These are phyloP conservation scores for Eristalinus sepulchralis DNA, from an alignment of 2,888 invertebrate genomes.

Conservation along the genomic window DNA sequence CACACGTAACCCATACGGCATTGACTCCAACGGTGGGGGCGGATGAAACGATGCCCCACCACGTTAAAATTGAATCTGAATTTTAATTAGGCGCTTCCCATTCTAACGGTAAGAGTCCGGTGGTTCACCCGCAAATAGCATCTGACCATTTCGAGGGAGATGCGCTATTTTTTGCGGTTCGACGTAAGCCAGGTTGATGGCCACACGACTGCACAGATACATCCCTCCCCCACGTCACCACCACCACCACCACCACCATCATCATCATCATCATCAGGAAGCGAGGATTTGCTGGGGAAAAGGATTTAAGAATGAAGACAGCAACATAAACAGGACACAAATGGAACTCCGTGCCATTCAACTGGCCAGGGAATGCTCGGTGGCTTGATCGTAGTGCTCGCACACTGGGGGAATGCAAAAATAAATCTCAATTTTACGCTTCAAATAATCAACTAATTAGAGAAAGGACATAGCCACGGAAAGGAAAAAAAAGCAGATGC, in stretches of 20 bases:
- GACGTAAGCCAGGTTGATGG: conserved; percentile 55
- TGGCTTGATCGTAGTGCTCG: not conserved
- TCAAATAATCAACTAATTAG: conserved; percentile 65
- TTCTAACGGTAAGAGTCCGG: conserved; percentile 27
- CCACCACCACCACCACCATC: not conserved
- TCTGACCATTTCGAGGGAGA: conserved; percentile 18
- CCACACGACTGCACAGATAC: conserved; percentile 18
- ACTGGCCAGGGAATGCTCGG: not conserved
- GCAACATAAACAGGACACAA: not conserved
- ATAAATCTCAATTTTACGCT: conserved; percentile 69
- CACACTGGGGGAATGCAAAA: conserved; percentile 38
- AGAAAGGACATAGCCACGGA: conserved; percentile 47
- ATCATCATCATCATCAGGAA: not conserved
- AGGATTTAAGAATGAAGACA: not conserved
- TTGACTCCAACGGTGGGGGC: not conserved
- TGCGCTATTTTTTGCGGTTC: conserved; percentile 2
- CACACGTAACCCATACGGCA: not conserved
- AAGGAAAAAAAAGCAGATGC: conserved; percentile 8
- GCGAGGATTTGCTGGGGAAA: not conserved
- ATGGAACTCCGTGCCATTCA: not conserved
- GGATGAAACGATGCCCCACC: not conserved
- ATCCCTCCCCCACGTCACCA: not conserved
- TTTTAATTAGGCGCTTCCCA: conserved; percentile 50
- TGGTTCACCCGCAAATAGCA: conserved; percentile 27
- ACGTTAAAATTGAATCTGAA: conserved; percentile 26